phyloP scores from a whole-genome alignment of 37 sponge, comb jelly and placozoan genomes.

The Lycopodina hypogea region DNA sequence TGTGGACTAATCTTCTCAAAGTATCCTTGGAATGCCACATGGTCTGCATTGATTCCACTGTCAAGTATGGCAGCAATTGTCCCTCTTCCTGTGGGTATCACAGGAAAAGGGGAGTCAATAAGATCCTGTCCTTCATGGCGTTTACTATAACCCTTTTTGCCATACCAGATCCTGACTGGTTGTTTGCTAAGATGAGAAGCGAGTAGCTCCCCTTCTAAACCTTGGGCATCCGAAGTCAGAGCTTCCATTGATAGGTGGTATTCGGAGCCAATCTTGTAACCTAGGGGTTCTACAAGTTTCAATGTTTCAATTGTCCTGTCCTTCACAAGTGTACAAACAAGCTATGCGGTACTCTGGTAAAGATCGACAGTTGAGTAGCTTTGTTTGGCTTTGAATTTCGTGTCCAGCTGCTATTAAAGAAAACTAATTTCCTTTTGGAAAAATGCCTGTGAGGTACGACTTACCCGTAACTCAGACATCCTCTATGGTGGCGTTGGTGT shows the following conservation, averaged over 20 bases:
- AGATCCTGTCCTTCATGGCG: not conserved
- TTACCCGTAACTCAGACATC: slow-evolving; percentile 53
- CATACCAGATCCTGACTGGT: slow-evolving; percentile 2
- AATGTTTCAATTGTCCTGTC: no score
- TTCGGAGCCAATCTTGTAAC: no score
- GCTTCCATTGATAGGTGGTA: not conserved
- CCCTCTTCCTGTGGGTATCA: slow-evolving; percentile 24
- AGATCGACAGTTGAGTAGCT: not conserved
- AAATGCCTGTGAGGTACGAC: slow-evolving; percentile 53
- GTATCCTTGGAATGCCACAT: slow-evolving; percentile 38
- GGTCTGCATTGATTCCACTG: slow-evolving; percentile 43
- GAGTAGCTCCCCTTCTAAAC: not conserved
- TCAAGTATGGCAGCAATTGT: slow-evolving; percentile 48
- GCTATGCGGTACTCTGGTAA: no score
- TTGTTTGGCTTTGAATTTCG: not conserved
- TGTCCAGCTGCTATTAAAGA: no score
- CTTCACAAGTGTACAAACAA: no score
- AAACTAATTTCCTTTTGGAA: no score
- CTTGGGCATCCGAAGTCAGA: not conserved
- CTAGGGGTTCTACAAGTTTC: no score
- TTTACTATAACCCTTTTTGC: not conserved
- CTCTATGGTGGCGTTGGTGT: slow-evolving; percentile 40
- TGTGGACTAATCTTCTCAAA: not conserved
- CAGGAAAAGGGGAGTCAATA: not conserved
- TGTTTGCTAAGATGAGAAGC: slow-evolving; percentile 7